Percentiles rank a stretch among this genome's conserved stretches.
These are phyloP conservation scores for Hydrotaea cyrtoneurina DNA, from an alignment of 2,888 invertebrate species.

Conservation along the genomic window DNA sequence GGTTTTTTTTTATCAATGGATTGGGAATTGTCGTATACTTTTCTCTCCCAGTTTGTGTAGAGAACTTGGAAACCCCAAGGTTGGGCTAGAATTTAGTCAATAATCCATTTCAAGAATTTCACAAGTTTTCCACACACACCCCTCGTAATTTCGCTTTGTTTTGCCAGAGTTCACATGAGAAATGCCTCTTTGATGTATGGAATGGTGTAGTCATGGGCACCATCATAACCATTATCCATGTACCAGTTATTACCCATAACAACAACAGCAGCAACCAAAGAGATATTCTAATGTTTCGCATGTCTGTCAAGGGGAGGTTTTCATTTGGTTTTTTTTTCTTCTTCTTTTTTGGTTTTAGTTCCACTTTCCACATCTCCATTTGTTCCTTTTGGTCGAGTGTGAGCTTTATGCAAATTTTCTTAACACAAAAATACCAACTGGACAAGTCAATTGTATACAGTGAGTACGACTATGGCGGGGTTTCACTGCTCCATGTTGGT, in stretches of 20 bases:
- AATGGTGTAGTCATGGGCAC: conserved; percentile 6
- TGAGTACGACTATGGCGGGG: conserved; percentile 22
- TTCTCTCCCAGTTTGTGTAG: too few relatives aligned
- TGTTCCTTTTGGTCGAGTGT: not conserved
- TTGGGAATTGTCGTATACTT: too few relatives aligned
- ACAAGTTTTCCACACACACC: too few relatives aligned
- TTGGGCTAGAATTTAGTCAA: too few relatives aligned
- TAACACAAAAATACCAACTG: conserved; percentile 36
- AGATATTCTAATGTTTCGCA: conserved; percentile 16
- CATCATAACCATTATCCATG: conserved; percentile 21
- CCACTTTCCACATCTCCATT: not conserved
- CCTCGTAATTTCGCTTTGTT: not conserved
- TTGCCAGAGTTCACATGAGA: not conserved
- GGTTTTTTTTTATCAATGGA: too few relatives aligned
- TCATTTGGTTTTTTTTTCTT: not conserved
- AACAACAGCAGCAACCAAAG: not conserved
- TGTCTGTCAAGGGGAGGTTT: conserved; percentile 5
- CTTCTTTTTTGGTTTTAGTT: not conserved
- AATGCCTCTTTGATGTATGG: not conserved
- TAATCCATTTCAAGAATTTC: too few relatives aligned
- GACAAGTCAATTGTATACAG: conserved; percentile 32
- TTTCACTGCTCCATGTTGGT: conserved; percentile 1
- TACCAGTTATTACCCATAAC: conserved; percentile 10
- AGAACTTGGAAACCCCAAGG: too few relatives aligned
- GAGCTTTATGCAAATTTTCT: conserved; percentile 40